phyloP scores from a whole-genome alignment of 2,888 invertebrate species.

The Megalurothrips usitatus region DNA sequence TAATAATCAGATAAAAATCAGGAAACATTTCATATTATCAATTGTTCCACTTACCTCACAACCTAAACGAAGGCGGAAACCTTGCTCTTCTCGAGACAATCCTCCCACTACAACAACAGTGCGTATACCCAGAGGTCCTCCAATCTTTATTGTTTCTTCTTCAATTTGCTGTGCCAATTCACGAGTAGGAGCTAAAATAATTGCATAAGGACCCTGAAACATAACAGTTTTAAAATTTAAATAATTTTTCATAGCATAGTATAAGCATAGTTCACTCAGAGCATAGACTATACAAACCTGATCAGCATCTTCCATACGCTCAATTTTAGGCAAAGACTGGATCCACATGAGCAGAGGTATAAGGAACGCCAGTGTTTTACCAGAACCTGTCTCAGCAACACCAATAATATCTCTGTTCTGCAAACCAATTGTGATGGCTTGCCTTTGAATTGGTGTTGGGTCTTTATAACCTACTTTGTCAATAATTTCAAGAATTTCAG shows the following conservation, averaged over 20 bases:
- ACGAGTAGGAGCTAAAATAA: conserved; percentile 98
- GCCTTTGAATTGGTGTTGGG: conserved; percentile 97
- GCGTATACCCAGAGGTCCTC: conserved; percentile 83
- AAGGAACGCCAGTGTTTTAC: conserved; percentile 97
- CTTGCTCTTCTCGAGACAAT: conserved; percentile 96
- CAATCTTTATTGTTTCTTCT: conserved; percentile 97
- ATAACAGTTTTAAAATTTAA: not conserved
- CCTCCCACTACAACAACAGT: conserved; percentile 98
- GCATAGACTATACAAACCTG: conserved; percentile 47
- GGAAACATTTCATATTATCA: not conserved
- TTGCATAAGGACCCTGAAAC: conserved; percentile 86
- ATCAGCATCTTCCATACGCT: conserved; percentile 82
- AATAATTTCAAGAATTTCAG: conserved; percentile 89
- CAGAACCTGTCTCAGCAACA: conserved; percentile 98
- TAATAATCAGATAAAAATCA: conserved; percentile 11
- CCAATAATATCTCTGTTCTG: conserved; percentile 96
- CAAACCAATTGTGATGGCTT: conserved; percentile 97
- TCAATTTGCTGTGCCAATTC: conserved; percentile 99
- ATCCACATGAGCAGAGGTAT: conserved; percentile 98
- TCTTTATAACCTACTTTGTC: conserved; percentile 94
- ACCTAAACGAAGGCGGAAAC: conserved; percentile 90
- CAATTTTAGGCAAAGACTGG: conserved; percentile 93
- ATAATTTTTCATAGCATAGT: conserved; percentile 6
- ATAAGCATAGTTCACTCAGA: not conserved
- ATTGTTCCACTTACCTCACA: conserved; percentile 64